Percentiles rank a stretch among this genome's conserved stretches.
phyloP scores from a whole-genome alignment of 1,140 invertebrate genomes.

The Drosophila watanabei region DNA sequence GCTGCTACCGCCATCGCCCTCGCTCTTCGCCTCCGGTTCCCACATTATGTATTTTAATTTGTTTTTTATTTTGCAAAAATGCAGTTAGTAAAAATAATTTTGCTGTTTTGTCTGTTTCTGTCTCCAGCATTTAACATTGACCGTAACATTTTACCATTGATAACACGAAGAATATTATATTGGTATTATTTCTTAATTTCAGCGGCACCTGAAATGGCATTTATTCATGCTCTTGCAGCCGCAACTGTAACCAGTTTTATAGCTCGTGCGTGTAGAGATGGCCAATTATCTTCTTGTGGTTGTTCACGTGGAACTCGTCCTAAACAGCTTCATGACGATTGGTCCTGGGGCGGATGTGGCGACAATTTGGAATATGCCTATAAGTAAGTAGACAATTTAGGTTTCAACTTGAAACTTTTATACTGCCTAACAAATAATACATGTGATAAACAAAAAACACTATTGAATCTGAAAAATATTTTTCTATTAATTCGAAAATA shows the following conservation, averaged over 20 bases:
- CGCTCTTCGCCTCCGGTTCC: too few species aligned
- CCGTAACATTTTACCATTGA: too few species aligned
- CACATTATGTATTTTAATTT: too few species aligned
- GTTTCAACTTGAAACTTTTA: background rate
- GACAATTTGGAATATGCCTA: slow-evolving; percentile 98
- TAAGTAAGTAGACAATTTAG: slow-evolving; percentile 88
- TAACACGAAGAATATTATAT: background rate
- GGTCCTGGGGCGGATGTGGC: slow-evolving; percentile 99
- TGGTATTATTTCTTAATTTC: slow-evolving; percentile 38
- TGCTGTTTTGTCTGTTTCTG: too few species aligned
- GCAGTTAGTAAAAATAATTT: too few species aligned
- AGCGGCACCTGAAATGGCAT: slow-evolving; percentile 96
- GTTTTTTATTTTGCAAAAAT: too few species aligned
- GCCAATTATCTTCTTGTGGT: slow-evolving; percentile 94
- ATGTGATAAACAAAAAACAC: background rate
- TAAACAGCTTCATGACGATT: slow-evolving; percentile 93
- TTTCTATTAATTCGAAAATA: too few species aligned
- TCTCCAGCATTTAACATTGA: too few species aligned
- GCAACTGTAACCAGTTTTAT: slow-evolving; percentile 95
- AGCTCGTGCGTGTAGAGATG: slow-evolving; percentile 95
- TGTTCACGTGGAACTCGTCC: slow-evolving; percentile 93
- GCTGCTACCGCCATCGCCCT: too few species aligned
- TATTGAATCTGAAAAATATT: too few species aligned
- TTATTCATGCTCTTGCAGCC: slow-evolving; percentile 94
- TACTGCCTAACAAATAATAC: background rate